Conservation (phyloP, 2,797 vertebrate genomes). For the Cygnus olor region DNA sequence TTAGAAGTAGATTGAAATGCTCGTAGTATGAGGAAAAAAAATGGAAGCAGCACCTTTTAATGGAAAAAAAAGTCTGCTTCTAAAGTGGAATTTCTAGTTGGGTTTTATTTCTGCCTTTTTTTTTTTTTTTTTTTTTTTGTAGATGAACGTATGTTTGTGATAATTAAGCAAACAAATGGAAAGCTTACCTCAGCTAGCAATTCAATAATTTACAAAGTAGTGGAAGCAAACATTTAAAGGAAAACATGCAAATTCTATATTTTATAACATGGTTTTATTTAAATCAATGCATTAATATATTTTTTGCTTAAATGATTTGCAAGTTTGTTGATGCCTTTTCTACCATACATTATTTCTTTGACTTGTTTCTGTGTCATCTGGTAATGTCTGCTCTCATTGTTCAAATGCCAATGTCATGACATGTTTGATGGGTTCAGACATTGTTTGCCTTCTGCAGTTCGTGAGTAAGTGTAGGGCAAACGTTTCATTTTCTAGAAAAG, state of each 20-base stretch:
- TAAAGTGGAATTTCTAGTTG: not conserved
- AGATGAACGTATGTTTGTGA: not conserved
- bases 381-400: slow-evolving; percentile 77
- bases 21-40: slow-evolving; percentile 8
- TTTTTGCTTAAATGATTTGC: slow-evolving; percentile 53
- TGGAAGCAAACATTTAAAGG: slow-evolving; percentile 27
- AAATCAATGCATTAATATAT: slow-evolving; percentile 3
- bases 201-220: slow-evolving; percentile 1
- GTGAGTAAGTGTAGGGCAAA: slow-evolving; percentile 42
- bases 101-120: not conserved
- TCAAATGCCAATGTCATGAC: slow-evolving; percentile 63
- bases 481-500: not conserved
- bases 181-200: not conserved
- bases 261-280: slow-evolving; percentile 37
- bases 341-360: slow-evolving; percentile 69
- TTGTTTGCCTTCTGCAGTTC: slow-evolving; percentile 70
- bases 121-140: slow-evolving; percentile 8
- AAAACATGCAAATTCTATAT: not conserved
- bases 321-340: slow-evolving; percentile 65
- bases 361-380: slow-evolving; percentile 72
- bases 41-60: not conserved
- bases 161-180: slow-evolving; percentile 10
- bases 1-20: slow-evolving; percentile 37
- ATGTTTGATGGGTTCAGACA: slow-evolving; percentile 71
- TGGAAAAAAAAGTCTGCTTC: not conserved